phyloP scores from a whole-genome alignment of 2,888 invertebrate species.

The Anoplius nigerrimus region DNA sequence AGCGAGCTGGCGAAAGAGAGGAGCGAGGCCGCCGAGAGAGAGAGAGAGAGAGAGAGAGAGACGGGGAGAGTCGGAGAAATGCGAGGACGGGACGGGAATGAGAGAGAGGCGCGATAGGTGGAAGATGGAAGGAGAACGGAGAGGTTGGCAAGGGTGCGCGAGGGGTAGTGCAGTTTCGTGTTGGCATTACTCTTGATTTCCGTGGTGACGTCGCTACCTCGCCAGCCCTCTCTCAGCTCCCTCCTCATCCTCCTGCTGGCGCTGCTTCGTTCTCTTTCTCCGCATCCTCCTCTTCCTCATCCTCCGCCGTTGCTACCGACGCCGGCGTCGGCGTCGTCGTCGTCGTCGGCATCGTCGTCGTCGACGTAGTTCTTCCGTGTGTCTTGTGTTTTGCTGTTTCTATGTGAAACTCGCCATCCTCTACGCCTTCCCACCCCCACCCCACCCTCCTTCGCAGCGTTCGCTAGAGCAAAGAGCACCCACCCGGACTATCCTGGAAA shows the following conservation, averaged over 20 bases:
- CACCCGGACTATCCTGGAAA: conserved; percentile 56
- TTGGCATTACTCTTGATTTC: conserved; percentile 82
- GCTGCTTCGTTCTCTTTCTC: conserved; percentile 18
- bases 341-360: conserved; percentile 17
- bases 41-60: conserved; percentile 44
- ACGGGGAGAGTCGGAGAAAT: conserved; percentile 35
- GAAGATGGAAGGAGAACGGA: conserved; percentile 48
- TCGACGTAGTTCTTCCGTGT: conserved; percentile 40
- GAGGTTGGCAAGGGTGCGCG: conserved; percentile 67
- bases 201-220: conserved; percentile 75
- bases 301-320: conserved; percentile 27
- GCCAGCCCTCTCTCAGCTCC: conserved; percentile 54
- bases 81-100: conserved; percentile 33
- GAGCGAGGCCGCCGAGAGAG: conserved; percentile 27
- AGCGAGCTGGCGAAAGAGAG: conserved; percentile 7
- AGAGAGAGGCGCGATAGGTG: conserved; percentile 29
- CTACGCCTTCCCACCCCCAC: neutral
- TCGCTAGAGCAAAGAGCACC: conserved; percentile 53
- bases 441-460: conserved; percentile 15
- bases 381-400: conserved; percentile 67
- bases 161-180: conserved; percentile 77
- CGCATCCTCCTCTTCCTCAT: conserved; percentile 34
- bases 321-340: conserved; percentile 23
- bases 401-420: conserved; percentile 10
- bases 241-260: conserved; percentile 15